A percentile compares a stretch with the other conserved stretches of the same genome.
Evolutionary conservation across 2,797 vertebrate genomes (phyloP).

Genomic region (Ateles fusciceps): DNA sequence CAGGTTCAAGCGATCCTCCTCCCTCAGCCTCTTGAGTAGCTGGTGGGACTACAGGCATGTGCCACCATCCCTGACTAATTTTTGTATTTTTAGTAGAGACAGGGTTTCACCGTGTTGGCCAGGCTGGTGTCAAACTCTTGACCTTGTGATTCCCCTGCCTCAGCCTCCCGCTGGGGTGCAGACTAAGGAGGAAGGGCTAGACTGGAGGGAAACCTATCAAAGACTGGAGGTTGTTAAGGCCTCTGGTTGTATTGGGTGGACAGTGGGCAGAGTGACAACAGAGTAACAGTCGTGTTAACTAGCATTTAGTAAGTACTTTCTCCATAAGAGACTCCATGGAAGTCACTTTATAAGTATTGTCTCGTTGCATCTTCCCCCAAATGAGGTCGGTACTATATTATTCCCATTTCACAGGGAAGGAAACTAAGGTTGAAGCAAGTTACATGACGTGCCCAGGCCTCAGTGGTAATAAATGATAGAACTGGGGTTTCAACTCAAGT

Average conservation of each 20-base stretch:
- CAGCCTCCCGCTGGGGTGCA: background rate
- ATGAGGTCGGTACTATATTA: fast-evolving
- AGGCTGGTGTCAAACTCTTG: too few relatives aligned
- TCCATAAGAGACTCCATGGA: background rate
- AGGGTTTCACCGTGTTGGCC: too few relatives aligned
- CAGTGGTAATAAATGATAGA: fast-evolving
- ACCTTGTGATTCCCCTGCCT: too few relatives aligned
- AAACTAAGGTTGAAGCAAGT: too few relatives aligned
- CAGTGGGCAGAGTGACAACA: background rate
- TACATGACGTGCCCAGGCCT: background rate
- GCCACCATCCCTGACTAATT: too few relatives aligned
- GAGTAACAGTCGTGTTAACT: too few relatives aligned
- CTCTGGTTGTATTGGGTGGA: background rate
- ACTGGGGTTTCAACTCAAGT: background rate
- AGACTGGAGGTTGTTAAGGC: background rate
- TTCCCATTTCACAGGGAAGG: background rate
- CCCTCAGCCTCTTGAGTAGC: too few relatives aligned
- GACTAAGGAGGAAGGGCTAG: background rate
- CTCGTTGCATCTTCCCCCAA: background rate
- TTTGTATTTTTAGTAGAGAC: too few relatives aligned
- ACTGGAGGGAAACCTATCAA: background rate
- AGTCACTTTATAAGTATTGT: background rate
- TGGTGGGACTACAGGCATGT: too few relatives aligned
- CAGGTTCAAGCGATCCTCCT: too few relatives aligned
- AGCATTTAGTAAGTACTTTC: background rate